Evolutionary conservation across 2,113 vertebrate species (phyloP), one percentile per base, ranked within the genome.

Genomic region (Corynorhinus townsendii): DNA sequence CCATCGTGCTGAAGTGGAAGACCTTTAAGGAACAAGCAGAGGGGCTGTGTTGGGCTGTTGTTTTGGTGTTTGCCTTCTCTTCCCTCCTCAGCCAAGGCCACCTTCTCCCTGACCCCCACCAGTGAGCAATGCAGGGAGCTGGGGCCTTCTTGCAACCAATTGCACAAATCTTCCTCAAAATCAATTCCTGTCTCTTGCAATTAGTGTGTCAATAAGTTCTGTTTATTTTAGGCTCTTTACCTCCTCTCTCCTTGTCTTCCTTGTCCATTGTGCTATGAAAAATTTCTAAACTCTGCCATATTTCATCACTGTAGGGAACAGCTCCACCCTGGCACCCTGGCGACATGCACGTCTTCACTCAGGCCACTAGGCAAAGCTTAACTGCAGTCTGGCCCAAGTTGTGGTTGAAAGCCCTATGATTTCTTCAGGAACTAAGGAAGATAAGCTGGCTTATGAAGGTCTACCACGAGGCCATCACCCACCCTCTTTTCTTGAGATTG

Each of bases 21-120:
- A 35, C 82, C 93, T 71, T 89, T 49, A 38, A 83, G 49, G 66
- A 59, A 52, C 75, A 90, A 95, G 66, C 43, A 96, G 73, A 95
- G 30, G 35, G 40, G 14, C 33, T 33, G n/a, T 66, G 49, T 93
- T 75, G 90, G 68, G 24, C 15, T 69, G 11, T 52, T n/a, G 20
- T 80, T 49, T 35, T 24, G 54, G 5, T 35, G 4, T 49, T 20
- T 86, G 40, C 54, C 26, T 52, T 73, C 75, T 26, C 24, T 72
- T 24, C 19, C 26, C 43, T 49, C 79, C 84, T 81, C 49, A 69
- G 85, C 5, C 33, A 93, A 54, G 43, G 4, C 19, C 38, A 35
- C 38, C 14, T 43, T 52, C 35, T 56, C 28, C 83, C 16, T 9
- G 26, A 11, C 17, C 28, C 33, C 5, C 11, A 66, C 33, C 72